phyloP scores from a whole-genome alignment of 2,113 vertebrate species.

The Carassius carassius region DNA sequence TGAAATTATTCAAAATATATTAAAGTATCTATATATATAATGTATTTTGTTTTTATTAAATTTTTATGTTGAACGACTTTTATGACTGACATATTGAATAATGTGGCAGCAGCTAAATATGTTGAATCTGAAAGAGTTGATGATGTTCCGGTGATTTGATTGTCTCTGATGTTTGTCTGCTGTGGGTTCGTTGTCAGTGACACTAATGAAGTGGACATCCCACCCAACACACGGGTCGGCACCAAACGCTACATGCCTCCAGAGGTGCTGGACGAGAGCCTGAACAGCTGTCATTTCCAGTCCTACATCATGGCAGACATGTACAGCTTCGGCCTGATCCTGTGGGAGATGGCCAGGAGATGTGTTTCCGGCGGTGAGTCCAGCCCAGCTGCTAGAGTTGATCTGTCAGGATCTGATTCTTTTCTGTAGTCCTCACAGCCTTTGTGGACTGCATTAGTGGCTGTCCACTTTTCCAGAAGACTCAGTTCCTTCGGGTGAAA shows the following conservation, averaged over 20 bases:
- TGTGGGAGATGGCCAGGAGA: constrained; percentile 93
- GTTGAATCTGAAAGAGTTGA: too few species aligned
- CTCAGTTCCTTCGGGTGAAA: too few species aligned
- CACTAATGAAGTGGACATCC: constrained; percentile 95
- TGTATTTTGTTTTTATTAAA: too few species aligned
- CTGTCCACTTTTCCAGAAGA: too few species aligned
- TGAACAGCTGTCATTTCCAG: constrained; percentile 93
- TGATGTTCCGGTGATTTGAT: too few species aligned
- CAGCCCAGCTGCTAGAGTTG: neutral
- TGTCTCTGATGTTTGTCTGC: neutral
- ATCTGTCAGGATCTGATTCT: neutral
- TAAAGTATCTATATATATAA: too few species aligned
- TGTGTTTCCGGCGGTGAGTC: constrained; percentile 91
- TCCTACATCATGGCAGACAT: constrained; percentile 99
- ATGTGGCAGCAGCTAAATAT: neutral
- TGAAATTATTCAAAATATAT: too few species aligned
- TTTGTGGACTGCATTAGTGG: too few species aligned
- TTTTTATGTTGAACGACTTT: too few species aligned
- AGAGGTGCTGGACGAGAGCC: constrained; percentile 92
- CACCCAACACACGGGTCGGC: constrained; percentile 91
- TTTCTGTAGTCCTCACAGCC: too few species aligned
- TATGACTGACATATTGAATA: too few species aligned
- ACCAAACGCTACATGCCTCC: constrained; percentile 99
- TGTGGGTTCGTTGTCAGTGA: constrained; percentile 73
- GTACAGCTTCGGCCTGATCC: constrained; percentile 97